Evolutionary conservation across 2,113 vertebrate genomes (phyloP), one percentile per base, ranked within the genome.

Genomic region (Melierax canorus): DNA sequence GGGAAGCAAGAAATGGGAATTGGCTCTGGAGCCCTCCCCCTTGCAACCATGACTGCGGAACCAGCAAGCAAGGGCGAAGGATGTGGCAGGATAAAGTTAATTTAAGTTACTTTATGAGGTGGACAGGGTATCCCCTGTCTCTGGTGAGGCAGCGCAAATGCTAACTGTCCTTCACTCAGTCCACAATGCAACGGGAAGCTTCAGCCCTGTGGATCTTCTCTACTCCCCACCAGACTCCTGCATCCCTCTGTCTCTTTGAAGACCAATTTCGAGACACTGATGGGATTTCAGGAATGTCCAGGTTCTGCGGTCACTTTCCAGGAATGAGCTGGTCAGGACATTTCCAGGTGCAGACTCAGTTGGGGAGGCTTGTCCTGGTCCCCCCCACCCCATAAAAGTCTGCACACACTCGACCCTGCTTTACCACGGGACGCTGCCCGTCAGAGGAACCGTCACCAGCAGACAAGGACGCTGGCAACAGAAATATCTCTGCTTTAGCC

Each of bases 381-480:
- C 22, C 22, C n/a, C 6, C n/a, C n/a, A n/a, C n/a, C n/a, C 9
- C 21, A 12, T 3, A 29, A 3, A 14, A 13, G 15, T 34, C 60
- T 67, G 36, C 18, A 55, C 24, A 41, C 32, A 4, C 10, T 32
- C 18, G 36, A 72, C 19, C 3, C 5, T 48, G 26, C 39, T 77
- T 62, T 32, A 20, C 15, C 12, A 38, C 0, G 1, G 18, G 68
- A 46, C 2, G 3, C 5, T 39, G 34, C 16, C 20, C 4, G 0
- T 39, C 38, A 38, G 18, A 67, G 41, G 18, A 69, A 68, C 38
- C 38, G 75, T 6, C 26, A 17, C 0, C 45, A 48, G 27, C 17
- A 45, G 75, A 8, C 20, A 32, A 91, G 39, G 36, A n/a, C 58
- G 15, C 9, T 62, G 60, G 26, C 56, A 72, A 29, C 30, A 81